These are phyloP conservation scores for Drosophila kanapiae DNA, from an alignment of 1,140 invertebrate genomes.

Conservation along the genomic window DNA sequence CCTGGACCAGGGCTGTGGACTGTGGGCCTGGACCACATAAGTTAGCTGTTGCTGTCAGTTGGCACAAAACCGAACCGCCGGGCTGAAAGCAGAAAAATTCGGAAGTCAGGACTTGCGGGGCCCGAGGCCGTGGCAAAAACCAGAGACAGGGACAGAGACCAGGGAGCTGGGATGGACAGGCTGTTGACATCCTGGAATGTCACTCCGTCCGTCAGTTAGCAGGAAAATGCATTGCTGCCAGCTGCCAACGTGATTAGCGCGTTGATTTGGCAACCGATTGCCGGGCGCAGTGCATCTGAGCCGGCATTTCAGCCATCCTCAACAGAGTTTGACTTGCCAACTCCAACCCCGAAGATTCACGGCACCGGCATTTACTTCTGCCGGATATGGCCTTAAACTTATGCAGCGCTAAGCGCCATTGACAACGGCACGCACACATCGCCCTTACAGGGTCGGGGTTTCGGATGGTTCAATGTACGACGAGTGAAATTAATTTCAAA, in stretches of 20 bases:
- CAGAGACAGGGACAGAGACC: neutral
- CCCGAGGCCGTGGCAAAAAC: neutral
- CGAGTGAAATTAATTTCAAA: slow-evolving; percentile 83
- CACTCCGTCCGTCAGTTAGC: slow-evolving; percentile 59
- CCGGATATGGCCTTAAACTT: slow-evolving; percentile 43
- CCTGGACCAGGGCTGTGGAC: neutral
- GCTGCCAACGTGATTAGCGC: slow-evolving; percentile 73
- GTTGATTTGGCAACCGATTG: slow-evolving; percentile 75
- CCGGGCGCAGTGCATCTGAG: slow-evolving; percentile 28
- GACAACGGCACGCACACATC: slow-evolving; percentile 70
- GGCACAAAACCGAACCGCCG: slow-evolving; percentile 17
- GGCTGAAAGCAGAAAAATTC: slow-evolving; percentile 23
- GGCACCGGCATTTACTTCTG: slow-evolving; percentile 13
- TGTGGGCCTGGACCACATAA: slow-evolving; percentile 61
- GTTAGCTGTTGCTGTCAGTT: slow-evolving; percentile 69
- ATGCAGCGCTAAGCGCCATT: slow-evolving; percentile 68
- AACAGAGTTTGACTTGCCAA: slow-evolving; percentile 39
- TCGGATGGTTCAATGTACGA: slow-evolving; percentile 59
- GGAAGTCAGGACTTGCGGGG: slow-evolving; percentile 7
- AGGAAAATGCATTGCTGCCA: slow-evolving; percentile 55
- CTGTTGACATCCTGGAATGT: slow-evolving; percentile 62
- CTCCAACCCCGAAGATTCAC: slow-evolving; percentile 5
- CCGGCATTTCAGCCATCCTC: slow-evolving; percentile 23
- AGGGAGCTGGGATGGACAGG: slow-evolving; percentile 14
- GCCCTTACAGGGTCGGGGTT: neutral